Base-by-base conservation (phyloP, 2,888 invertebrate species). In the Drosophila sordidapex region DNA sequence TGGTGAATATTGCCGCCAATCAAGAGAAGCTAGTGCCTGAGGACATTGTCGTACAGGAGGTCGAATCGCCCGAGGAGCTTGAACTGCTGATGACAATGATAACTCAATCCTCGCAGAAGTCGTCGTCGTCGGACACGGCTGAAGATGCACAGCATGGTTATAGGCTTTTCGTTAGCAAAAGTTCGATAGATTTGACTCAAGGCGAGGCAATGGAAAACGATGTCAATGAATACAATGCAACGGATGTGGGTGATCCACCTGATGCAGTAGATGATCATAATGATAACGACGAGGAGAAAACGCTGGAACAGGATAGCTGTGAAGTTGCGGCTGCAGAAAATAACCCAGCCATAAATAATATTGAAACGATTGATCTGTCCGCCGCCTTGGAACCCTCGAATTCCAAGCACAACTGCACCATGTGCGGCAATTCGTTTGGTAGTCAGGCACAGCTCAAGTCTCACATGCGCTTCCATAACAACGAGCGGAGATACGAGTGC, bases 401-500 rank as follows among this genome's bases (percentile, higher is more conserved):
- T n/a, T 83, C 60, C 15, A 70, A 51, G 15, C 59, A 62, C 52
- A 76, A 51, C 10, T 73, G 87, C 57, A 15, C 63, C 6, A 13
- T 61, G 10, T 78, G 89, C 31, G 67, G 56, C 49, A 89, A 74
- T 13, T 74, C 74, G 10, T 82, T 82, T 48, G 40, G 60, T 4
- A 74, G 67, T 31, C 29, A 49, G 13, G 27, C 60, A 0, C 74
- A 79, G 13, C 79, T 79, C 2, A 79, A 70, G 6, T 51, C 70
- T 0, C 88, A 85, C 49, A n/a, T 64, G n/a, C 76, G 79, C 1
- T 38, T 35, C 5, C 85, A 82, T 54, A 59, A 65, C 40, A 74
- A 53, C n/a, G 75, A 71, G 21, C 79, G 58, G 52, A 59, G 4
- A n/a, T 82, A 54, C 48, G 74, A 85, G 25, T 85, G 85, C 90